phyloP scores from a whole-genome alignment of 2,113 vertebrate species.

The Piaya cayana region DNA sequence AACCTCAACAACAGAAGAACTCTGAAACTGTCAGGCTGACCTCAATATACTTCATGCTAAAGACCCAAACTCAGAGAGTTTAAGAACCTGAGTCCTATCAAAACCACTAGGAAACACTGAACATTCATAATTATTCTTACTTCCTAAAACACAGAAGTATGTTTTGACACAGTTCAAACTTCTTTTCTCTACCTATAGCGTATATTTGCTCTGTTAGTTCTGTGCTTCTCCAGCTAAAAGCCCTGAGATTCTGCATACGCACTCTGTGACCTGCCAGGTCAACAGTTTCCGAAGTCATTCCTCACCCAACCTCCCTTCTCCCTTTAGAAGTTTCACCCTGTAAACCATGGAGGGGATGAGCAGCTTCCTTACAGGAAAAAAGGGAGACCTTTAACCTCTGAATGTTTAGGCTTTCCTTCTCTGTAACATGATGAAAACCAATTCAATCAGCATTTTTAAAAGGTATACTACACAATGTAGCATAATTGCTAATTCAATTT shows the following conservation, averaged over 20 bases:
- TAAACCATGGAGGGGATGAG: not conserved
- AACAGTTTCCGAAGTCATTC: not conserved
- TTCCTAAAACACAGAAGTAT: not conserved
- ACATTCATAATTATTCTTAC: not conserved
- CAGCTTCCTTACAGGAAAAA: not conserved
- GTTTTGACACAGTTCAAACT: not conserved
- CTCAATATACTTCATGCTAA: not conserved
- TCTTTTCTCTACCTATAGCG: not conserved
- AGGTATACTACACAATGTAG: not conserved
- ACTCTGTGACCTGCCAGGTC: not conserved
- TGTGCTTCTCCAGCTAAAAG: not conserved
- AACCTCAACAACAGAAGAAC: not conserved
- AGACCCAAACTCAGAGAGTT: not conserved
- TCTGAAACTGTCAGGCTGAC: not conserved
- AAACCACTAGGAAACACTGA: not conserved
- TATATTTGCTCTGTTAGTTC: not conserved
- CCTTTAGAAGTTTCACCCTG: not conserved
- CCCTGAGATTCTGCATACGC: not conserved
- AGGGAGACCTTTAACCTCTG: not conserved
- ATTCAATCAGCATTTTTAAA: not conserved
- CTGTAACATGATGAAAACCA: not conserved
- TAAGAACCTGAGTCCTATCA: not conserved
- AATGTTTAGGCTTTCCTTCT: not conserved
- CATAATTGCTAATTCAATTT: not conserved
- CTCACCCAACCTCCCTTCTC: not conserved